Base-by-base conservation (phyloP, 2,888 invertebrate genomes). In the Zonitis immaculata region DNA sequence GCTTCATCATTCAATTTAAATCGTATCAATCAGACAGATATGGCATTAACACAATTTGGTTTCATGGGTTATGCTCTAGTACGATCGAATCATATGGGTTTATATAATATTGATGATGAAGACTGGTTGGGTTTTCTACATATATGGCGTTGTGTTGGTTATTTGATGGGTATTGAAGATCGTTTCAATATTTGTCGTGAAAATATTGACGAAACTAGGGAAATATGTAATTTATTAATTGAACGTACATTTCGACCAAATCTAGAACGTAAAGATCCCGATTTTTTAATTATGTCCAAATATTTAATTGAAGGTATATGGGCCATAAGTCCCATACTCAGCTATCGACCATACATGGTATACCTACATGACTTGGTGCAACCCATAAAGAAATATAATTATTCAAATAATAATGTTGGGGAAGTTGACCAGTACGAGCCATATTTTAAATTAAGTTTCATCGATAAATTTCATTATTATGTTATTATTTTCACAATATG, bases 41-140 rank as follows among this genome's bases (percentile, higher is more conserved):
- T 95, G 81, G 88, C 87, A 0, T 73, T 94, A 11, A 93, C 95
- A 0, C 91, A 91, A 74, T 91, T 90, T 70, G 93, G 91, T 2
- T 95, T 95, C 70, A 82, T 94, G 68, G 94, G 92, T 0, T 85
- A 27, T 18, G 44, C 44, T 7, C 71, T 90, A 0, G 68, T 88
- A 5, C 82, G 82, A 47, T 81, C 84, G 0, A 79, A 84, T 51
- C 73, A 79, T 47, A 79, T 91, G 44, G 89, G 90, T 0, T 76
- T 92, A 8, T 72, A 79, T 7, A 79, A 82, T 56, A 73, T 80
- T 4, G 79, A 78, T 9, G 74, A 78, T 0, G 83, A 80, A 42
- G 88, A 91, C 58, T 78, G 89, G 66, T 87, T 88, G 44, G 87
- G 85, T 1, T 87, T 89, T 57, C 77, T 88, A 6, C 91, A 94